These are phyloP conservation scores for Cyprinella venusta DNA, from an alignment of 2,797 vertebrate species.

Conservation along the genomic window DNA sequence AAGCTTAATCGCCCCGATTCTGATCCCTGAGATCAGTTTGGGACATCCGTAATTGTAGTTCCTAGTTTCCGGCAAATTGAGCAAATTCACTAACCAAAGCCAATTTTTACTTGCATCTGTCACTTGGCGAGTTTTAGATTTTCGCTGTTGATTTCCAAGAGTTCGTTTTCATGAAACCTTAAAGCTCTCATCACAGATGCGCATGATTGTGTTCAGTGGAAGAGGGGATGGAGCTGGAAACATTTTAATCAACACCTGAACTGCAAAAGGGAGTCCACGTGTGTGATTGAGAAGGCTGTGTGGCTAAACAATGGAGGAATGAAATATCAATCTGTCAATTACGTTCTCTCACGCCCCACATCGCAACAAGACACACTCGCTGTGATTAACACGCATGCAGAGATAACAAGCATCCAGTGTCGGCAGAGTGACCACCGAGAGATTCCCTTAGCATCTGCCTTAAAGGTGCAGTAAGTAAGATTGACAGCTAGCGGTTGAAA, in stretches of 20 bases:
- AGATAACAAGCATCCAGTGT: slow-evolving; percentile 11
- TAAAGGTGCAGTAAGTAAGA: not conserved
- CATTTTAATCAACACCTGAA: slow-evolving; percentile 41
- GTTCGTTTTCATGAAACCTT: not conserved
- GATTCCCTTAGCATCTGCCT: slow-evolving; percentile 6
- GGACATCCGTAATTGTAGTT: no score
- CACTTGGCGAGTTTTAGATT: not conserved
- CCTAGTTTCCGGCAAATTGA: not conserved
- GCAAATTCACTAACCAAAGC: no score
- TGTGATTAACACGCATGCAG: not conserved
- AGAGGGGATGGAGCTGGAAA: not conserved
- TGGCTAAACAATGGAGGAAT: slow-evolving; percentile 30
- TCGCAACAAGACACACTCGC: not conserved
- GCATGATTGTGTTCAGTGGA: slow-evolving; percentile 7
- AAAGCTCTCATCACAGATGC: slow-evolving; percentile 21
- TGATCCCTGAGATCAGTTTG: no score
- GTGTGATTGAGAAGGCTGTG: not conserved
- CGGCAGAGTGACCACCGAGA: not conserved
- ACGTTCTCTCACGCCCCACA: not conserved
- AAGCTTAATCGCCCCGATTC: no score
- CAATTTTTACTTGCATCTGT: not conserved
- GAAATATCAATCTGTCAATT: slow-evolving; percentile 32
- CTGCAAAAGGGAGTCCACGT: not conserved
- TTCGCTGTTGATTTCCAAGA: not conserved
- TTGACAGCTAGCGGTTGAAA: no score